phyloP scores from a whole-genome alignment of 2,113 vertebrate genomes.

The Dasyurus viverrinus region DNA sequence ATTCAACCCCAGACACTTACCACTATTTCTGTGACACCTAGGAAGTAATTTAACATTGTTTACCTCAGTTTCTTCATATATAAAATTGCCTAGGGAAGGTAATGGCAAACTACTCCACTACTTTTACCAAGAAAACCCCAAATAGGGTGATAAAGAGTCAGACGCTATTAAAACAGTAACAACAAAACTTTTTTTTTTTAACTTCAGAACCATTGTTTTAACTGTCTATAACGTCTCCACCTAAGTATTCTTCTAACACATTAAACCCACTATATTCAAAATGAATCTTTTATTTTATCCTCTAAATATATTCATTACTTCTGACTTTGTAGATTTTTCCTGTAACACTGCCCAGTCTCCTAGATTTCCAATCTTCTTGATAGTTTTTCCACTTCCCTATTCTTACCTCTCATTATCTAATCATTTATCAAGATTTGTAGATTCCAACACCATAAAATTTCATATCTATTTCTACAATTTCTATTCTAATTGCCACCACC shows the following conservation, averaged over 20 bases:
- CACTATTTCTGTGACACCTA: too few species aligned
- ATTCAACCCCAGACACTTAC: too few species aligned
- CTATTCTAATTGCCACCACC: neutral
- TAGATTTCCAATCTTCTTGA: neutral
- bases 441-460: neutral
- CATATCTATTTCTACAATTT: neutral
- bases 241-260: neutral
- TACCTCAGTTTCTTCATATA: too few species aligned
- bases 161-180: too few species aligned
- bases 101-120: too few species aligned
- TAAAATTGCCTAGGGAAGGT: too few species aligned
- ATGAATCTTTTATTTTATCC: neutral
- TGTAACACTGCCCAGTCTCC: neutral
- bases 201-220: neutral
- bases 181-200: neutral
- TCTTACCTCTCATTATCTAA: neutral
- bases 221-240: neutral
- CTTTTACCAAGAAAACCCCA: too few species aligned
- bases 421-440: neutral
- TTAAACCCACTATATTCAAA: neutral
- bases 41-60: too few species aligned
- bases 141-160: too few species aligned
- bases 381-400: neutral
- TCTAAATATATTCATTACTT: neutral
- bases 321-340: neutral